Evolutionary conservation across 2,113 vertebrate species (phyloP), one percentile per base, ranked within the genome.

Genomic region (Hirundichthys speculiger): DNA sequence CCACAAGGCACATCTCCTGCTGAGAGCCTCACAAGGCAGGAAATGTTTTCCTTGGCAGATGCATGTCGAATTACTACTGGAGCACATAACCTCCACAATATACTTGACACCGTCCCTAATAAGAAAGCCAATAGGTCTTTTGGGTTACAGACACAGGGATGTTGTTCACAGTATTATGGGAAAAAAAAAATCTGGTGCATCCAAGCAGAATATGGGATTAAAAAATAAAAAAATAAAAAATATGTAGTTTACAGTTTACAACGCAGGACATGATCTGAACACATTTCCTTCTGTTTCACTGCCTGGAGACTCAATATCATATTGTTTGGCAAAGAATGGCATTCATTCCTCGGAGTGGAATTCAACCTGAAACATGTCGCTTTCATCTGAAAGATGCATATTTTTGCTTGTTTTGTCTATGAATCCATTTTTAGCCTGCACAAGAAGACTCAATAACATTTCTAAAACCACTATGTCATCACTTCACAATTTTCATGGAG

Each of bases 31-130:
- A 77, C 71, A 84, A 86, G 86, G 76, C 83, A 86, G 84, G 88
- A 89, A 86, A 89, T 91, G 84, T 91, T 91, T 91, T 86, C 77
- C 80, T 88, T 89, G 90, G 91, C 91, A 88, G 86, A 88, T 84
- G 81, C 76, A 85, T 84, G 87, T 88, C 71, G 54, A 88, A 90
- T 90, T 76, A 81, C 81, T 59, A 38, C 78, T 51, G 66, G 54
- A 60, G 74, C 77, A 73, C 81, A 79, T 77, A 80, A 88, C 62
- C 49, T 2, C 82, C 64, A 65, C 80, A 79, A 84, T 82, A 86
- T 78, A 73, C 53, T 38, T 67, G 83, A 87, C 77, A 82, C 75
- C 56, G 73, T 85, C 74, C 54, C 64, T 79, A 83, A 90, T 89
- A 79, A 85, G 79, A 58, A 18, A 61, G 70, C 69, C 80, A 80